These are phyloP conservation scores for Rhyzopertha dominica DNA, from an alignment of 1,140 invertebrate species.

Conservation along the genomic window DNA sequence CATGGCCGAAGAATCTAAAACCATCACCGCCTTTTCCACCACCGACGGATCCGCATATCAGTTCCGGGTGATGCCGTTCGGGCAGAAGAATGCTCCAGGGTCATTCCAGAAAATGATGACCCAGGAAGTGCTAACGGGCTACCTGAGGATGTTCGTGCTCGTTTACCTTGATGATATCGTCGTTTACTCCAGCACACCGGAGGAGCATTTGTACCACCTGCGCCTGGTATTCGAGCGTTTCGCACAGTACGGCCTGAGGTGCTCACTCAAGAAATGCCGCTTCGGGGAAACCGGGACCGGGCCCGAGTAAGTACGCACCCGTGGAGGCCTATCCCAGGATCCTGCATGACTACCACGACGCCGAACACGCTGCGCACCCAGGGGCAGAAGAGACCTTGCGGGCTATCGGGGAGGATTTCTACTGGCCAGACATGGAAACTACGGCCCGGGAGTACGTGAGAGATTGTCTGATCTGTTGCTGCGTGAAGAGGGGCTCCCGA, in stretches of 20 bases:
- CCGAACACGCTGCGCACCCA: not conserved
- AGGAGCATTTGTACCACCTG: conserved; percentile 12
- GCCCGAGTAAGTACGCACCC: conserved; percentile 6
- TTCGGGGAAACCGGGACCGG: not conserved
- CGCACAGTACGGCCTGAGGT: conserved; percentile 2
- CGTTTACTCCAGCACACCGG: too few relatives aligned
- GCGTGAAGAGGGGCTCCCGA: not conserved
- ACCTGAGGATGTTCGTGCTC: conserved; percentile 10
- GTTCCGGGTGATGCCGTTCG: too few relatives aligned
- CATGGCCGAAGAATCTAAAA: too few relatives aligned
- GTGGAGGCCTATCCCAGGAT: not conserved
- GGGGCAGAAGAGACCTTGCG: too few relatives aligned
- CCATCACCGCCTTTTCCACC: too few relatives aligned
- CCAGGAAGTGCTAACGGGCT: conserved; percentile 14
- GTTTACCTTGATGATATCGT: conserved; percentile 21
- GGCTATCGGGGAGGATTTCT: not conserved
- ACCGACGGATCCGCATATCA: too few relatives aligned
- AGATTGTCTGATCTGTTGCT: conserved; percentile 4
- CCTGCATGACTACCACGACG: conserved; percentile 4
- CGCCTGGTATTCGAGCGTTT: conserved; percentile 14
- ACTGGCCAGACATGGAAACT: not conserved
- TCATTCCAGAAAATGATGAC: too few relatives aligned
- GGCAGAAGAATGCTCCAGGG: too few relatives aligned
- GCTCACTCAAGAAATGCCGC: conserved; percentile 9
- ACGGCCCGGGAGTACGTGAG: conserved; percentile 1